Percentiles rank a stretch among this genome's conserved stretches.
These are phyloP conservation scores for Pocillopora damicornis DNA, from an alignment of 64 coral and sea anemone species.

Conservation along the genomic window DNA sequence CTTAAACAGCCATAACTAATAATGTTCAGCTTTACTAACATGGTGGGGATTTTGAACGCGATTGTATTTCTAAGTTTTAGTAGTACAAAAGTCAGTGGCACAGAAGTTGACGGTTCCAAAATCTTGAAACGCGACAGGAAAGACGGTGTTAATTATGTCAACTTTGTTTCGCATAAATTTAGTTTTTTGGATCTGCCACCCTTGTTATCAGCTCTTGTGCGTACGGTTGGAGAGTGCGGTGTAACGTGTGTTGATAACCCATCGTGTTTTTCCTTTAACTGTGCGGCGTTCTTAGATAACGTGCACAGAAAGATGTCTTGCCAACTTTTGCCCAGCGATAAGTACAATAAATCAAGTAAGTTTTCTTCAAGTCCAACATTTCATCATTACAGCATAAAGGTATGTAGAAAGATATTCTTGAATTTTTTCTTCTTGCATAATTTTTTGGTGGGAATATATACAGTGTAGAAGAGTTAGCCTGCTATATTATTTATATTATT, in stretches of 20 bases:
- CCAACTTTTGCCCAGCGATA: slow-evolving; percentile 30
- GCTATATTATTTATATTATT: background rate
- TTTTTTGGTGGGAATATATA: background rate
- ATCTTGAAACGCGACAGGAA: background rate
- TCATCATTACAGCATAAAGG: slow-evolving; percentile 25
- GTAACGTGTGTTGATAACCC: background rate
- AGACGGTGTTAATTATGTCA: background rate
- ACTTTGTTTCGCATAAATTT: background rate
- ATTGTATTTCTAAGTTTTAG: background rate
- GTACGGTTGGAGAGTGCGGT: background rate
- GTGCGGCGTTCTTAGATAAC: background rate
- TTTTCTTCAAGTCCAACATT: background rate
- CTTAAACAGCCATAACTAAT: background rate
- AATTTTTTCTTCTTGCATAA: background rate
- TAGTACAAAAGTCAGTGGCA: background rate
- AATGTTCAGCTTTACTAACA: background rate
- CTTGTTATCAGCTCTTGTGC: background rate
- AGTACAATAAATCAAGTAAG: background rate
- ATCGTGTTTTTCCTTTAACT: slow-evolving; percentile 19
- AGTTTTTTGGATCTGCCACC: background rate
- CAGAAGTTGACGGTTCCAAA: background rate
- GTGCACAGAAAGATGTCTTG: background rate
- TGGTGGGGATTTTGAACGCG: background rate
- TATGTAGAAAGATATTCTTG: background rate
- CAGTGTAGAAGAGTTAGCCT: background rate